Percentiles rank a stretch among this genome's conserved stretches.
Evolutionary conservation across 2,797 vertebrate genomes (phyloP).

Genomic region (Sebastes minor): DNA sequence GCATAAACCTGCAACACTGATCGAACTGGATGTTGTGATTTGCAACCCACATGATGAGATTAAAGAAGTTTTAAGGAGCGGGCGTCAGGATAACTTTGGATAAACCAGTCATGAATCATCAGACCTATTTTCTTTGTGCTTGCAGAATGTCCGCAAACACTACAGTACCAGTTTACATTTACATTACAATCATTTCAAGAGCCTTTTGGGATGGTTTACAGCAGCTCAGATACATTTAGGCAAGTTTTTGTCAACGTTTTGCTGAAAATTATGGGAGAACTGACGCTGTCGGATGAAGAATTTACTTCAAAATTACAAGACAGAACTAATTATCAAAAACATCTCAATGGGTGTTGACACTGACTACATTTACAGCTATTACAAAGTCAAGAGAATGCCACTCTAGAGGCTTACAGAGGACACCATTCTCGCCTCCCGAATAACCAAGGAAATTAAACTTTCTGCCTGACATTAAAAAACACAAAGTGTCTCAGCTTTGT

Average conservation of each 20-base stretch:
- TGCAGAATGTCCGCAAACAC: not conserved
- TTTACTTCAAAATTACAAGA: not conserved
- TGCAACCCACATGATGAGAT: not conserved
- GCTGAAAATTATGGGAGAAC: not conserved
- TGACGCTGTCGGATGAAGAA: not conserved
- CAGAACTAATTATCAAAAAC: not conserved
- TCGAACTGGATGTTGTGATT: not conserved
- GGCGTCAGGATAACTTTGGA: not conserved
- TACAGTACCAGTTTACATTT: not conserved
- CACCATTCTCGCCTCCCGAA: not conserved
- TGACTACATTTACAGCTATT: not conserved
- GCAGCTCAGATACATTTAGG: not conserved
- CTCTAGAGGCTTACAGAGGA: not conserved
- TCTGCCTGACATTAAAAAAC: not conserved
- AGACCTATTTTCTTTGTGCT: not conserved
- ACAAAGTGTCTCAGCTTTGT: constrained; percentile 1
- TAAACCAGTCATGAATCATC: not conserved
- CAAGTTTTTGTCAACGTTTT: not conserved
- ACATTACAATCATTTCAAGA: not conserved
- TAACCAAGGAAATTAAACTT: not conserved
- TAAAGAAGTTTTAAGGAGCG: not conserved
- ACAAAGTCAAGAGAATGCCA: not conserved
- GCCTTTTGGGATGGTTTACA: not conserved
- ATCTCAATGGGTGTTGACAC: not conserved
- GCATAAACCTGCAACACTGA: not conserved